Conservation (phyloP, 2,888 invertebrate genomes). For the Rambutsinella grinnellia region DNA sequence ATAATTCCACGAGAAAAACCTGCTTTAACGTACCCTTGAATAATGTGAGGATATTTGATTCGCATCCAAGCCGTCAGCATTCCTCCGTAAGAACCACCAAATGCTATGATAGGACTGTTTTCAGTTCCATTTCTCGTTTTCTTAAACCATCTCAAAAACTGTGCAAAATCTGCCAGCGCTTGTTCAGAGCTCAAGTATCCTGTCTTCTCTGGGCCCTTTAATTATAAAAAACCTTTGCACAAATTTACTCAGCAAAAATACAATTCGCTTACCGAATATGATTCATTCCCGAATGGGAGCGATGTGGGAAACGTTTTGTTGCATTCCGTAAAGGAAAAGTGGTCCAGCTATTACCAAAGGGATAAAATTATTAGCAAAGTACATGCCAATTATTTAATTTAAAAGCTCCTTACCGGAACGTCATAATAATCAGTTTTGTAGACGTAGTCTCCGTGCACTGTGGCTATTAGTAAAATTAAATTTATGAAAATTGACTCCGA, state of each 20-base stretch:
- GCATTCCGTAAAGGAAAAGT: conserved; percentile 81
- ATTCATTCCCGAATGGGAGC: too few species aligned
- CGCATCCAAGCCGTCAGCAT: conserved; percentile 97
- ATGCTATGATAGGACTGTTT: conserved; percentile 85
- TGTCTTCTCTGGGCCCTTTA: conserved; percentile 75
- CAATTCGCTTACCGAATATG: too few species aligned
- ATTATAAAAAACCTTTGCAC: neutral
- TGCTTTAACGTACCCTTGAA: conserved; percentile 75
- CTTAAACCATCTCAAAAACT: conserved; percentile 80
- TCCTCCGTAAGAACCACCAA: conserved; percentile 94
- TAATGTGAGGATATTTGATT: conserved; percentile 93
- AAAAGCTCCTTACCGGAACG: conserved; percentile 72
- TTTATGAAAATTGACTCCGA: neutral
- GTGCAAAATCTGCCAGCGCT: conserved; percentile 93
- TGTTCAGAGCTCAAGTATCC: conserved; percentile 91
- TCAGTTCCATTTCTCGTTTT: conserved; percentile 68
- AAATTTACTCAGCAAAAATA: conserved; percentile 1
- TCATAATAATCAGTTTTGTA: conserved; percentile 73
- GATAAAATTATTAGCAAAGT: neutral
- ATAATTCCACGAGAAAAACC: neutral
- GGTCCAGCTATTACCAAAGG: conserved; percentile 77
- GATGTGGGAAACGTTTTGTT: conserved; percentile 82
- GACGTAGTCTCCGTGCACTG: conserved; percentile 65
- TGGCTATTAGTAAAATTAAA: neutral
- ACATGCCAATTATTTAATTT: too few species aligned